Conservation (phyloP, 2,113 vertebrate genomes). For the Spilogale gracilis region DNA sequence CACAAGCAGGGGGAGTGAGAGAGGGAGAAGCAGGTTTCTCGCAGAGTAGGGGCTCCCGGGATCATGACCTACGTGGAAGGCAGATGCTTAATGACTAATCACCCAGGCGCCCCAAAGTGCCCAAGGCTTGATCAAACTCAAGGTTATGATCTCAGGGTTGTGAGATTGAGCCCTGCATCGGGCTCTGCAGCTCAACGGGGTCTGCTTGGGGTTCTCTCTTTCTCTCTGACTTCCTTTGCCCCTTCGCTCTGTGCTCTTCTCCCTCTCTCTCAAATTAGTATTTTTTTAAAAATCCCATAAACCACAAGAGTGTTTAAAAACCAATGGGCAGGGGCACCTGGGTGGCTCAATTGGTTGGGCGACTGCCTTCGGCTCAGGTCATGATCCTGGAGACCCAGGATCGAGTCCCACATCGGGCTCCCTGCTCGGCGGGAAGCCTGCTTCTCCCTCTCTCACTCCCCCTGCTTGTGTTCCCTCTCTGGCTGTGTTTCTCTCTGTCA, state of each 20-base stretch:
- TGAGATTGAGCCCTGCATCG: background rate
- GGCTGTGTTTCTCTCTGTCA: too few relatives aligned
- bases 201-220: background rate
- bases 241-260: background rate
- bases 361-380: too few relatives aligned
- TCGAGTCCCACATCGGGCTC: background rate
- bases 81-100: too few relatives aligned
- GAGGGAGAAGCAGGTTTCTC: too few relatives aligned
- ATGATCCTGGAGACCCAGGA: too few relatives aligned
- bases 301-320: constrained; percentile 4
- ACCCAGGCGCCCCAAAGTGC: background rate
- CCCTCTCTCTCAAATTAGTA: background rate
- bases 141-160: background rate
- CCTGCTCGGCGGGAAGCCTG: background rate
- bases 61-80: too few relatives aligned
- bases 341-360: too few relatives aligned
- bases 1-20: too few relatives aligned
- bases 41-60: too few relatives aligned
- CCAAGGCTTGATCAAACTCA: background rate
- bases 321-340: background rate
- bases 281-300: background rate
- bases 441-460: background rate
- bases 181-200: background rate
- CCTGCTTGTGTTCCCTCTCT: too few relatives aligned
- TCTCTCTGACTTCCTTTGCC: background rate